Evolutionary conservation across 2,888 invertebrate genomes (phyloP), one percentile per base, ranked within the genome.

Genomic region (Coleophora flavipennella): DNA sequence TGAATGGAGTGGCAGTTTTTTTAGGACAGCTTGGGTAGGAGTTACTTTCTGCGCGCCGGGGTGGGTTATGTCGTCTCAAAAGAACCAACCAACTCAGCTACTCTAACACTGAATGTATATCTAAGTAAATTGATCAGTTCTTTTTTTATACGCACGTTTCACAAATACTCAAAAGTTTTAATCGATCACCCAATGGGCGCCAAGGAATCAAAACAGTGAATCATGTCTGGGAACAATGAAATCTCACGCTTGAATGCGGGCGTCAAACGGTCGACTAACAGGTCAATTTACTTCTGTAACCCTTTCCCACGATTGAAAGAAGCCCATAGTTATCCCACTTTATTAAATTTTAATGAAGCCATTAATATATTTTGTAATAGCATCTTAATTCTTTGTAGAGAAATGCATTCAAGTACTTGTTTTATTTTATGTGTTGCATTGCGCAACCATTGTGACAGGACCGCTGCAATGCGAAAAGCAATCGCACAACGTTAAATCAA

Each of bases 241-340:
- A 70, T 81, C 83, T 74, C 83, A 77, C 81, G 79, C 65, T 77
- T 60, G 62, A 67, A 81, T 80, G 83, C 83, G 80, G 81, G 78
- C 77, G 71, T 71, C 72, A 72, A 73, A 66, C 67, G 61, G 60
- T 55, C 65, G 60, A 68, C 67, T 77, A 77, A 79, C 78, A 76
- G 73, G 74, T 78, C 83, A 80, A 81, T 81, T 77, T 75, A 74
- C 75, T 68, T 63, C 58, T 62, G 63, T 64, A 62, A 69, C 68
- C 68, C 68, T 72, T 76, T 78, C 78, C 78, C 78, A 78, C 77
- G 77, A 51, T 69, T 71, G 76, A 76, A 70, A 68, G 67, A 65
- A 65, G 60, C 31, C 33, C 32, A 43, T 38, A 38, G 13, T 43
- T 28, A 40, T 35, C 35, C 33, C 29, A 6, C n/a, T 31, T 33